Base-by-base conservation (phyloP, 2,113 vertebrate species). In the Ciconia stormi region DNA sequence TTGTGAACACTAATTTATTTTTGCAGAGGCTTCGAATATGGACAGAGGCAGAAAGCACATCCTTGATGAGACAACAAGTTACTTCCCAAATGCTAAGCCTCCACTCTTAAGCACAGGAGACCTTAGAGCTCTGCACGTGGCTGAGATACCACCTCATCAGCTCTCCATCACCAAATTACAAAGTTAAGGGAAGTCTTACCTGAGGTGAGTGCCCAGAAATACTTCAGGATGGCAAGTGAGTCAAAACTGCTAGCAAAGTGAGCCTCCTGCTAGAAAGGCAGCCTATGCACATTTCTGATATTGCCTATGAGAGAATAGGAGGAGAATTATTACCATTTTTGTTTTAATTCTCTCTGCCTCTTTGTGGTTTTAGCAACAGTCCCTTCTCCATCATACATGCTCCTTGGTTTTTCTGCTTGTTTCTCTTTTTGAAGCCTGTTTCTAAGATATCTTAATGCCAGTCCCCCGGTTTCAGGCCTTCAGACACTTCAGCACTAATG, bases 1-100 rank as follows among this genome's bases (percentile, higher is more conserved):
- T 92, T 95, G 87, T 84, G 91, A 93, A 53, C 59, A n/a, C 61
- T 66, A 58, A 46, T 87, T 85, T 87, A 23, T 87, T 94, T 97
- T 93, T 91, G 52, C 34, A 80, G 66, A 62, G 46, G 36, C 50
- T 96, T 90, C 8, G 2, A 78, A 74, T 40, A 63, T 32, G 79
- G 71, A 21, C 76, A 72, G 70, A 88, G 36, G 56, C 72, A 95
- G 66, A 87, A 89, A 77, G 38, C 22, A 56, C 52, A 47, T 76
- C 53, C 76, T 73, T 90, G 65, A 87, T 1, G 16, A 67, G 77
- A 52, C 2, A 2, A 65, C 38, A 46, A 95, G 61, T 52, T 69
- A 30, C 34, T 89, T 95, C 30, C 56, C 38, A 82, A 82, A 80
- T 32, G 21, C 52, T 82, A 76, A 79, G 27, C 40, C 29, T 82